Evolutionary conservation across 2,113 vertebrate genomes (phyloP), one percentile per base, ranked within the genome.

Genomic region (Antechinus stuartii): DNA sequence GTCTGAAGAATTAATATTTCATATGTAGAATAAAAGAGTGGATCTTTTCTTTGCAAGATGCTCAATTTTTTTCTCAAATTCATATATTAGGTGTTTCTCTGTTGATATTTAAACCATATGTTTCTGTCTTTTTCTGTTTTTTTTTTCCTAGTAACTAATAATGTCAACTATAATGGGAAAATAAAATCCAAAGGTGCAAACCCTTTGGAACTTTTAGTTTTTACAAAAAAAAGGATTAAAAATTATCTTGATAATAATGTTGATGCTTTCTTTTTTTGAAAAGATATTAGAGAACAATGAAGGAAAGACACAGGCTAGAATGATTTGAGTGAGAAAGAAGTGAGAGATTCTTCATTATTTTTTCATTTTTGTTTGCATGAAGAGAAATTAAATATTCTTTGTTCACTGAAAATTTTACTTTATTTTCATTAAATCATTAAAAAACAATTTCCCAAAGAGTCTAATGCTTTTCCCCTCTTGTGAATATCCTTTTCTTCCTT

Each of bases 341-440:
- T 54, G 89, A 8, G 23, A 49, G 91, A 54, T 27, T 0, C 16
- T 16, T 91, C 91, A 84, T 76, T 93, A 47, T 26, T 92, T 54
- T 54, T 57, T 61, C 0, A 90, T 97, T 97, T 53, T 46, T n/a
- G 46, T 90, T 3, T 47, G 3, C 26, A 54, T 3, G 0, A 10
- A 90, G n/a, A 24, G 55, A 16, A 19, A 84, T 8, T 42, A 19
- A 8, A 1, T 24, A 24, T 56, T 90, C 23, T 27, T n/a, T n/a
- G 0, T 50, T 57, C 0, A 54, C 9, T 23, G 25, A 61, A 26
- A 16, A 93, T 52, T 90, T 95, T 89, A 54, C 30, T 76, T n/a
- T 42, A 52, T 9, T 54, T 89, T 96, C 91, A 92, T 90, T 95
- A 5, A 11, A 95, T 12, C 30, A 91, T 16, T 91, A 96, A 94